Evolutionary conservation across 2,888 invertebrate genomes (phyloP).

Genomic region (Microchrysa polita): DNA sequence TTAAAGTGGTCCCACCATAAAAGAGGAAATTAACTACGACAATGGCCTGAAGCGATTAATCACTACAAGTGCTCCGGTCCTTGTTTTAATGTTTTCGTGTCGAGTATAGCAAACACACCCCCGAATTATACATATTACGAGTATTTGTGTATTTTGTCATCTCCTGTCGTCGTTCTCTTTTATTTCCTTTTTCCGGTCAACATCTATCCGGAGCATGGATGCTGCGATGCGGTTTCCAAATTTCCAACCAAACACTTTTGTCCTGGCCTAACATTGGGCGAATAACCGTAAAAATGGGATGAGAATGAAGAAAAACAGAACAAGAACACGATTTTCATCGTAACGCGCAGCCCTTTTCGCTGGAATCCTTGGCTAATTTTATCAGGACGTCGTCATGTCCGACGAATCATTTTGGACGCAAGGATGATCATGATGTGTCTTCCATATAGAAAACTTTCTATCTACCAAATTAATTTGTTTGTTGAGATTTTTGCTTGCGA

Average conservation of each 20-base stretch:
- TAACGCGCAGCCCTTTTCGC: background rate
- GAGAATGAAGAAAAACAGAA: no score
- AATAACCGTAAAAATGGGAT: no score
- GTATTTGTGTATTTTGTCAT: slow-evolving; percentile 19
- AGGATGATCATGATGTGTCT: no score
- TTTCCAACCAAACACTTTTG: no score
- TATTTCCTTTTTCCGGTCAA: background rate
- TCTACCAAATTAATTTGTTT: slow-evolving; percentile 20
- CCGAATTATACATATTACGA: background rate
- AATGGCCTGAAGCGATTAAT: slow-evolving; percentile 39
- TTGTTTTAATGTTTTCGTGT: slow-evolving; percentile 26
- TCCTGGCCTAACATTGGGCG: no score
- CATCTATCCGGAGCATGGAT: no score
- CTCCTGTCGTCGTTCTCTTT: background rate
- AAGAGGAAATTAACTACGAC: slow-evolving; percentile 38
- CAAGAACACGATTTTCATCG: background rate
- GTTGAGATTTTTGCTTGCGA: slow-evolving; percentile 25
- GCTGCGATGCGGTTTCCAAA: no score
- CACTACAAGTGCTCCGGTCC: slow-evolving; percentile 18
- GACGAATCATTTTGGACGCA: no score
- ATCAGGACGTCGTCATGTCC: background rate
- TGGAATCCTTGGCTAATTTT: background rate
- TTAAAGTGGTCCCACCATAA: slow-evolving; percentile 40
- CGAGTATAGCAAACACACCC: slow-evolving; percentile 12
- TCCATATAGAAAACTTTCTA: background rate